Base-by-base conservation (phyloP, 2,797 vertebrate species). In the Hippoglossus hippoglossus region DNA sequence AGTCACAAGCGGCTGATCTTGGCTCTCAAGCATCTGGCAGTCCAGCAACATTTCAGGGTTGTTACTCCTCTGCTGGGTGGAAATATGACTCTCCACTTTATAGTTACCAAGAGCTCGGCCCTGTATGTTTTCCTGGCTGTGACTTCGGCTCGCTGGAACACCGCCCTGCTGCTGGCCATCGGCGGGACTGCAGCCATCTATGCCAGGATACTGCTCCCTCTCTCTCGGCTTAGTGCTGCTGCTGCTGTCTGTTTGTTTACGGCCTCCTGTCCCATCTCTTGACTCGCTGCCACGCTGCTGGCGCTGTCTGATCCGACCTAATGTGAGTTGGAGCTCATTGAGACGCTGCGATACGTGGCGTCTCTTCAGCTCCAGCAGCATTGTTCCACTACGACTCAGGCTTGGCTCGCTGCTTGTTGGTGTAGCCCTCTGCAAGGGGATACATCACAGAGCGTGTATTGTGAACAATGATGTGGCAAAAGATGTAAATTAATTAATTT, bases 351-450 rank as follows among this genome's bases (percentile, higher is more conserved):
- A 92, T 77, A 93, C 12, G 57, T 91, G 90, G 67, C 77, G 85
- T 75, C 94, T 94, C 89, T 88, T 90, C 26, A 93, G 84, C 74
- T 94, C 94, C 91, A 97, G 87, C 80, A 94, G 82, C 66, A 90
- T 69, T 57, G 87, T 85, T 84, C 83, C 90, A 52, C 89, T 88
- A 66, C 89, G 91, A 80, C 85, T 89, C 57, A 90, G 76, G 60
- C 80, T 80, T 59, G 89, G 85, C 47, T 49, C 19, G 49, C 66
- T 39, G 71, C 64, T 73, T n/a, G 73, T 60, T 34, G 89, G 69
- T 49, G 85, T 63, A 25, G 55, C 75, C 47, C 70, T 64, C 91
- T 92, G 85, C 18, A 67, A 63, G 19, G 59, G 26, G 56, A 61
- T 22, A 73, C 49, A 81, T 60, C 53, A 77, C 6, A 73, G 46